phyloP scores from a whole-genome alignment of 2,113 vertebrate genomes.

The Saccopteryx leptura region DNA sequence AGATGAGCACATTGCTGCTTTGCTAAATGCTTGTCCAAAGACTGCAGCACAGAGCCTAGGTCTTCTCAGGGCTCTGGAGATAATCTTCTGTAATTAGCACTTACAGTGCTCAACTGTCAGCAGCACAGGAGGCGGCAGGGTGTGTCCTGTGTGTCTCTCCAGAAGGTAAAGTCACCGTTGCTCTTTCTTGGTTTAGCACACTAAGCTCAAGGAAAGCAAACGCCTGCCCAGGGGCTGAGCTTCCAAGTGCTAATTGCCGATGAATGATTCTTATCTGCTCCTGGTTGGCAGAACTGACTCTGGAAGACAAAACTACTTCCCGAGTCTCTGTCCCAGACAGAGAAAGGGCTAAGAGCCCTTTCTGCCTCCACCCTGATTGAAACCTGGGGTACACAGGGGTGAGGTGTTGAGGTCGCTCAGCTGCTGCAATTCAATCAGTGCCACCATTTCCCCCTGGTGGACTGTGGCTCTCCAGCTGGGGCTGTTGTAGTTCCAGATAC shows the following conservation, averaged over 20 bases:
- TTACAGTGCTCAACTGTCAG: neutral
- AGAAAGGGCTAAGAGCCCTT: neutral
- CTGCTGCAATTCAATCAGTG: neutral
- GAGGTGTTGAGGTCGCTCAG: neutral
- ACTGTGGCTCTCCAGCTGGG: neutral
- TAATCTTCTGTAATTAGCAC: neutral
- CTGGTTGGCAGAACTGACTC: neutral
- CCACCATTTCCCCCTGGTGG: neutral
- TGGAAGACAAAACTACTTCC: neutral
- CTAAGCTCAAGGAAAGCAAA: neutral
- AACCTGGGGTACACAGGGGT: neutral
- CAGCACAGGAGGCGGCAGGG: neutral
- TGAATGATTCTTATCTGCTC: neutral
- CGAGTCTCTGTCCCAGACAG: neutral
- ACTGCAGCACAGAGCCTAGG: neutral
- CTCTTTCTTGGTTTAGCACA: neutral
- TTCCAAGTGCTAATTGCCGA: neutral
- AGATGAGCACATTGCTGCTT: neutral
- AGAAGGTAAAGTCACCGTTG: slow-evolving; percentile 12
- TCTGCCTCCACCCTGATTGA: neutral
- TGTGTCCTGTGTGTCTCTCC: neutral
- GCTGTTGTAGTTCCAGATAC: neutral
- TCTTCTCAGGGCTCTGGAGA: neutral
- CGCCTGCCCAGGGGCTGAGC: neutral
- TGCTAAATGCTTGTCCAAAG: neutral